These are phyloP conservation scores for Gobio gobio DNA, from an alignment of 2,113 vertebrate species.

Conservation along the genomic window DNA sequence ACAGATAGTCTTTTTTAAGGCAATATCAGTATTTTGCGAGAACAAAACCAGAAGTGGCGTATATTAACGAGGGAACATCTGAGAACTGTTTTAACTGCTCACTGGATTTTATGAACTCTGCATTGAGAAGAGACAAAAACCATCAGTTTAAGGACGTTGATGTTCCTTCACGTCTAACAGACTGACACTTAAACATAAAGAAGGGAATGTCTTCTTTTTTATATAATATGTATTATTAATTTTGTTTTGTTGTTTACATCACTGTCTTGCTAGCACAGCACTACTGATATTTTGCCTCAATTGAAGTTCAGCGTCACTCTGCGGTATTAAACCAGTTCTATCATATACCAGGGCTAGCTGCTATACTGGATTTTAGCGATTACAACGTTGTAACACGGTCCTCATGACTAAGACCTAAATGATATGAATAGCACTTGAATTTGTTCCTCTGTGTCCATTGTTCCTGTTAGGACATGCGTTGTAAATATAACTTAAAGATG, in stretches of 20 bases:
- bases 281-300: constrained; percentile 71
- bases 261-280: constrained; percentile 71
- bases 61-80: not conserved
- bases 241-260: constrained; percentile 66
- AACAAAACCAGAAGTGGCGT: constrained; percentile 43
- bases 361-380: constrained; percentile 43
- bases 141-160: not conserved
- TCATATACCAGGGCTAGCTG: constrained; percentile 38
- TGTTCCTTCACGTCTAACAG: not conserved
- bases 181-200: constrained; percentile 33
- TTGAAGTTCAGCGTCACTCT: constrained; percentile 58
- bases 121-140: not conserved
- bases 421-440: constrained; percentile 64
- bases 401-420: constrained; percentile 53
- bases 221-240: constrained; percentile 68
- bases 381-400: constrained; percentile 55
- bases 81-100: constrained; percentile 1
- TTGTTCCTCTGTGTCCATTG: constrained; percentile 51
- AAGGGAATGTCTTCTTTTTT: constrained; percentile 50
- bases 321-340: constrained; percentile 49
- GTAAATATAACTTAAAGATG: constrained; percentile 67
- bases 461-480: constrained; percentile 59
- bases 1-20: constrained; percentile 71
- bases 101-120: constrained; percentile 23
- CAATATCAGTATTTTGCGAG: constrained; percentile 59